phyloP scores from a whole-genome alignment of 1,140 invertebrate species.

The Anastrepha obliqua region DNA sequence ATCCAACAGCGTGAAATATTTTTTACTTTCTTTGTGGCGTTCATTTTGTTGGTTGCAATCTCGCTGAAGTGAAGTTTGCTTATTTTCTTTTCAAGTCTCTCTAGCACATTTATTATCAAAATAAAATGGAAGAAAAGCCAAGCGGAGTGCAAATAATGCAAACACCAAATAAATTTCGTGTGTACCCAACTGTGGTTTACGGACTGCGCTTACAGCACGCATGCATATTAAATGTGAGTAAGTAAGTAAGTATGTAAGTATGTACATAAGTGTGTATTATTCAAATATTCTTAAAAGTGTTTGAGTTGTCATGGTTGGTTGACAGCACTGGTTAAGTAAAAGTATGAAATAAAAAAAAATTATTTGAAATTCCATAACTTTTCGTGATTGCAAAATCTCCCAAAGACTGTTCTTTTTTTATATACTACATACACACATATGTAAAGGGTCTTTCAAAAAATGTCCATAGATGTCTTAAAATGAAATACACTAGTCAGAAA shows the following conservation, averaged over 20 bases:
- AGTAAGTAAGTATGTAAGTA: background rate
- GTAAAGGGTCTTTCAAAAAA: no score
- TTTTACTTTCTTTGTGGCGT: background rate
- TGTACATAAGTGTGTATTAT: background rate
- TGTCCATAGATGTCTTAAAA: no score
- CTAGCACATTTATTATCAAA: slow-evolving; percentile 20
- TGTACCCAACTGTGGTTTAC: slow-evolving; percentile 1
- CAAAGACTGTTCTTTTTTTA: no score
- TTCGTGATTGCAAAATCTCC: no score
- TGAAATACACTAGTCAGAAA: no score
- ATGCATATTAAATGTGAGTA: slow-evolving; percentile 8
- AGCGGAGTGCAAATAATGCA: slow-evolving; percentile 23
- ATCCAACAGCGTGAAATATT: background rate
- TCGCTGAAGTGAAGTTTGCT: background rate
- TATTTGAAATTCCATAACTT: no score
- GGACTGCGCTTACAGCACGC: background rate
- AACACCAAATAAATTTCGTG: slow-evolving; percentile 38
- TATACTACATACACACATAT: no score
- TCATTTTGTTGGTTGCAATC: background rate
- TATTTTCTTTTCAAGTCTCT: slow-evolving; percentile 8
- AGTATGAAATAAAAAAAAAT: background rate
- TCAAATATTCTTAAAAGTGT: slow-evolving; percentile 32
- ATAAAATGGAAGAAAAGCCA: background rate
- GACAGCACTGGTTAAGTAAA: slow-evolving; percentile 16
- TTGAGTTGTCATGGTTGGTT: slow-evolving; percentile 22